These are phyloP conservation scores for Mythimna vitellina DNA, from an alignment of 2,888 invertebrate genomes.

Conservation along the genomic window DNA sequence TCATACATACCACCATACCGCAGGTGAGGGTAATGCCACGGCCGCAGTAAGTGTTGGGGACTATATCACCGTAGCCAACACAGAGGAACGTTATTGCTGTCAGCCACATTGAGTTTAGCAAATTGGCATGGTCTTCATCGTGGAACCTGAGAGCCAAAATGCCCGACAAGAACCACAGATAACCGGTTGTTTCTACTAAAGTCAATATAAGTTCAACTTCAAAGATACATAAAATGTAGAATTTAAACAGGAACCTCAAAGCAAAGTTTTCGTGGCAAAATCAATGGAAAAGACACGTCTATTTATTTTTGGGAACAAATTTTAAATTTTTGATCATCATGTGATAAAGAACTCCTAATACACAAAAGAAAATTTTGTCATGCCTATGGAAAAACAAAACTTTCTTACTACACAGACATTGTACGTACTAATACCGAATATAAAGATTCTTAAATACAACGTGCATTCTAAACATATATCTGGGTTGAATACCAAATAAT, in stretches of 20 bases:
- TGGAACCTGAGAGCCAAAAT: slow-evolving; percentile 95
- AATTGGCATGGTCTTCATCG: slow-evolving; percentile 99
- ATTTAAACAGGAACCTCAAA: slow-evolving; percentile 46
- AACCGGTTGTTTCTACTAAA: slow-evolving; percentile 78
- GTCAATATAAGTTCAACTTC: slow-evolving; percentile 62
- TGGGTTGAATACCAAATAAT: slow-evolving; percentile 81
- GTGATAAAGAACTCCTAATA: slow-evolving; percentile 68
- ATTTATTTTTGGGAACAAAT: slow-evolving; percentile 32
- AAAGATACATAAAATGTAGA: slow-evolving; percentile 41
- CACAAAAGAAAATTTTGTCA: slow-evolving; percentile 78
- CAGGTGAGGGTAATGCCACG: slow-evolving; percentile 99
- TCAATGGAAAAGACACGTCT: slow-evolving; percentile 30
- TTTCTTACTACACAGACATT: slow-evolving; percentile 82
- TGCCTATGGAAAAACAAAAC: slow-evolving; percentile 83
- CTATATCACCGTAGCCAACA: slow-evolving; percentile 99
- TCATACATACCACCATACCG: slow-evolving; percentile 99
- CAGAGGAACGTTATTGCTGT: slow-evolving; percentile 99
- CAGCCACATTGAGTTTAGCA: slow-evolving; percentile 99
- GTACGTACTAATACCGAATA: slow-evolving; percentile 79
- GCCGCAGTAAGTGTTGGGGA: slow-evolving; percentile 99
- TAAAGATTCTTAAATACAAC: slow-evolving; percentile 83
- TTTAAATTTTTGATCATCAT: slow-evolving; percentile 42
- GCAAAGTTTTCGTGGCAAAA: slow-evolving; percentile 54
- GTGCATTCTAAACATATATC: slow-evolving; percentile 89
- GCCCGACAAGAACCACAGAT: slow-evolving; percentile 90